A percentile compares a stretch with the other conserved stretches of the same genome.
phyloP scores from a whole-genome alignment of 2,888 invertebrate genomes.

The Idaea straminata region DNA sequence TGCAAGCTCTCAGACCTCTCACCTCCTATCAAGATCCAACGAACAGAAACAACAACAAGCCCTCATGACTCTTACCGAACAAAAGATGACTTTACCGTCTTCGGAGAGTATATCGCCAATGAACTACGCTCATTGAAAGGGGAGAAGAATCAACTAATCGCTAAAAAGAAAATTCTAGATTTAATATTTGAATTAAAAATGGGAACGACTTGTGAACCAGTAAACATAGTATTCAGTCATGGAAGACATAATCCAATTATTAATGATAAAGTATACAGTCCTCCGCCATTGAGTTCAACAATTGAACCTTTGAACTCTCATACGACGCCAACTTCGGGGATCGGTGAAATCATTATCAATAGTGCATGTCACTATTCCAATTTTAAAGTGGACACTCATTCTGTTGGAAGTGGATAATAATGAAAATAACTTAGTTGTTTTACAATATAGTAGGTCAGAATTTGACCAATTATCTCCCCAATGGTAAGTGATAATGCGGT shows the following conservation, averaged over 20 bases:
- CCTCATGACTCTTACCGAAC: slow-evolving; percentile 46
- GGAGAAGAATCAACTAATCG: slow-evolving; percentile 76
- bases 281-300: slow-evolving; percentile 52
- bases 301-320: slow-evolving; percentile 58
- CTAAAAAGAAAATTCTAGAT: slow-evolving; percentile 82
- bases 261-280: slow-evolving; percentile 55
- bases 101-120: slow-evolving; percentile 82
- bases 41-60: slow-evolving; percentile 42
- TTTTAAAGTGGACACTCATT: slow-evolving; percentile 66
- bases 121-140: slow-evolving; percentile 79
- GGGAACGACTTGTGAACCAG: slow-evolving; percentile 72
- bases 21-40: slow-evolving; percentile 53
- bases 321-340: slow-evolving; percentile 55
- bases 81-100: slow-evolving; percentile 79
- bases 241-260: slow-evolving; percentile 44
- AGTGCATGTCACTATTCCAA: slow-evolving; percentile 66
- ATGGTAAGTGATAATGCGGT: too few relatives aligned
- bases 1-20: slow-evolving; percentile 50
- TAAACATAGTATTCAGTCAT: slow-evolving; percentile 50
- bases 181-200: slow-evolving; percentile 82
- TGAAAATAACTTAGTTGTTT: slow-evolving; percentile 31
- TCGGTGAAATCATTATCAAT: slow-evolving; percentile 69
- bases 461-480: too few relatives aligned
- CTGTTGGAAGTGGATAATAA: slow-evolving; percentile 59
- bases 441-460: too few relatives aligned